Evolutionary conservation across 2,888 invertebrate genomes (phyloP), one percentile per base, ranked within the genome.

Genomic region (Drosophila limbata): DNA sequence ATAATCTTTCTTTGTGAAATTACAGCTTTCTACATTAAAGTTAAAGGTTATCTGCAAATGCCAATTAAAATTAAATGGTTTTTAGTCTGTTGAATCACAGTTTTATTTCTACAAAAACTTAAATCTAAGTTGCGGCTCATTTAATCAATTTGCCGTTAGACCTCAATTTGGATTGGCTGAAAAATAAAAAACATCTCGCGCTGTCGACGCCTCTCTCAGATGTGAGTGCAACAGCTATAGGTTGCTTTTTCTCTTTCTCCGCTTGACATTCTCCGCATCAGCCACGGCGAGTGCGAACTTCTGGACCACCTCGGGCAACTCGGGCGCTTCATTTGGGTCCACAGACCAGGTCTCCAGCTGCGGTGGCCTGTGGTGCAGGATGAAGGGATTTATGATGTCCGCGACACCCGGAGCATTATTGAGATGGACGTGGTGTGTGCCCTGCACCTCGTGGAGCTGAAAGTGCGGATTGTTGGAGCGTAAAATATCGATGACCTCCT

Each of bases 381-480:
- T 93, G 90, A 95, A 96, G 1, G 94, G 93, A 81, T 93, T 93
- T 51, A 96, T 93, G 19, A 94, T 81, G 3, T 94, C 93, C 0
- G 94, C 94, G n/a, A 96, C 92, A 48, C 88, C 90, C 79, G 94
- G 93, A 1, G 96, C 95, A 84, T 95, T 93, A 81, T 95, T 95
- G 69, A 97, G 93, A 92, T 96, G 96, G 13, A 95, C 93, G 90
- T 96, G 96, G 92, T 96, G 96, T 4, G 94, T 94, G 10, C 96
- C 96, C 40, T 94, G 93, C 1, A 96, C 92, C 59, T 94, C 93
- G 70, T 95, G 94, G 66, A 94, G 93, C 85, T 94, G 94, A 81
- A 94, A 95, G 71, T 94, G 93, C 0, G 93, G 93, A 84, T 95
- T 93, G 70, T 93, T 93, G 55, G 93, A 93, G 57, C 95, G 91